These are phyloP conservation scores for Emys orbicularis DNA, from an alignment of 2,797 vertebrate species.

Conservation along the genomic window DNA sequence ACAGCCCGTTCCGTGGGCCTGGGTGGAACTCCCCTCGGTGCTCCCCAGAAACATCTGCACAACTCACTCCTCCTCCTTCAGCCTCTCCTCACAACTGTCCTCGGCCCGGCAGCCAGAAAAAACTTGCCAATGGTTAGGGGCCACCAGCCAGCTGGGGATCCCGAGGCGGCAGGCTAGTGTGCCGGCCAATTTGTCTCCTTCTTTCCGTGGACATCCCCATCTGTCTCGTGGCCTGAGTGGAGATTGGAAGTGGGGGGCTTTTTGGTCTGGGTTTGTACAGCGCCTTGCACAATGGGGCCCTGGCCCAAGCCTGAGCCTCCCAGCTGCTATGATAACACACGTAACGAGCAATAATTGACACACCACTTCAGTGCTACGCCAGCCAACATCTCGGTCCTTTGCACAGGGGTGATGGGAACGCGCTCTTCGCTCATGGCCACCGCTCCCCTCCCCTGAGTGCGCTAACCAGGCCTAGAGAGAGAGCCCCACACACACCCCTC, in stretches of 20 bases:
- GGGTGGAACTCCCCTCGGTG: too few relatives aligned
- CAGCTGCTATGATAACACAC: neutral
- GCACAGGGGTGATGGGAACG: neutral
- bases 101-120: too few relatives aligned
- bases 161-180: too few relatives aligned
- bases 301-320: neutral
- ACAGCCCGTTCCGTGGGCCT: too few relatives aligned
- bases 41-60: neutral
- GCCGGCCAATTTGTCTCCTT: neutral
- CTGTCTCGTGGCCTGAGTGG: neutral
- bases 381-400: neutral
- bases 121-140: too few relatives aligned
- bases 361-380: neutral
- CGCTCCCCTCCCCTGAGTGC: too few relatives aligned
- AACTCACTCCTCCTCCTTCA: too few relatives aligned
- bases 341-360: neutral
- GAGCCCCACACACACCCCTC: too few relatives aligned
- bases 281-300: neutral
- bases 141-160: too few relatives aligned
- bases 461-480: neutral
- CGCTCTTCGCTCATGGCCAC: too few relatives aligned
- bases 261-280: neutral
- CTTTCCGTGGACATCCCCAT: neutral
- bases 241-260: neutral
- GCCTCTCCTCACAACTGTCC: neutral